A percentile compares a stretch with the other conserved stretches of the same genome.
phyloP scores from a whole-genome alignment of 2,888 invertebrate species.

The Trachelus troglodyta region DNA sequence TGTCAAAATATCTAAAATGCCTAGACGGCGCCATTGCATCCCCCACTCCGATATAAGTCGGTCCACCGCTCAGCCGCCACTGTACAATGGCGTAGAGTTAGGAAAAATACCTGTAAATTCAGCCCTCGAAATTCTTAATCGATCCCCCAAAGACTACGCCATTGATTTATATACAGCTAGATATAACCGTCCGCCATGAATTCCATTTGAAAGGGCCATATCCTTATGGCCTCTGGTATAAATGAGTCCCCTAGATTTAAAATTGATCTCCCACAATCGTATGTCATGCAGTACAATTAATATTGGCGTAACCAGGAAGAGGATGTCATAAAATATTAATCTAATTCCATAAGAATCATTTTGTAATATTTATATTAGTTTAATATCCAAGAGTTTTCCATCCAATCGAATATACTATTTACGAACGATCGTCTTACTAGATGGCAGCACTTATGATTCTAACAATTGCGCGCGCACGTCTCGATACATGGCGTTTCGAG shows the following conservation, averaged over 20 bases:
- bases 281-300: background rate
- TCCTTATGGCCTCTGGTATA: background rate
- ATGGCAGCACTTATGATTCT: background rate
- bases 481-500: constrained; percentile 34
- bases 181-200: background rate
- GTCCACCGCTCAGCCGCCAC: background rate
- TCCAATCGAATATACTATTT: background rate
- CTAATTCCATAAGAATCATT: background rate
- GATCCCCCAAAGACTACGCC: background rate
- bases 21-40: background rate
- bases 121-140: background rate
- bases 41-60: too few species aligned
- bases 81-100: background rate
- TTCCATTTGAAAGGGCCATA: background rate
- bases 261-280: background rate
- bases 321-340: background rate
- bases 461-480: constrained; percentile 32
- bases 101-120: background rate
- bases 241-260: background rate
- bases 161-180: background rate
- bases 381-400: background rate
- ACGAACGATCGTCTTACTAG: background rate
- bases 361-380: background rate
- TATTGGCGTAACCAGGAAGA: background rate
- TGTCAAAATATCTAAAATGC: background rate